These are phyloP conservation scores for Nothobranchius kuhntae DNA, from an alignment of 2,113 vertebrate species.

Conservation along the genomic window DNA sequence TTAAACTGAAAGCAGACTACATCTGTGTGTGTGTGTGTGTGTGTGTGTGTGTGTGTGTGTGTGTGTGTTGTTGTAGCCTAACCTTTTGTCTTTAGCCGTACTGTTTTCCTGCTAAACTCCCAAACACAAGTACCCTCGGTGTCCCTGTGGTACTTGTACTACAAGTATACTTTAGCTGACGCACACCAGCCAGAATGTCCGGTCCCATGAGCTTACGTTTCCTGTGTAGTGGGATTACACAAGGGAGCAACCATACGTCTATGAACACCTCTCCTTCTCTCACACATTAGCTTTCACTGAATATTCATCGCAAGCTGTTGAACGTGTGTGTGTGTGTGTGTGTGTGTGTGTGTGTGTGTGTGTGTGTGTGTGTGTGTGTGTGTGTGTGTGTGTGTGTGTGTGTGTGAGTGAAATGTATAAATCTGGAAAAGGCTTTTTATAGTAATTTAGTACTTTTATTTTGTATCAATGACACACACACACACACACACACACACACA, in stretches of 20 bases:
- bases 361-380: too few relatives aligned
- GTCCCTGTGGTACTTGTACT: slow-evolving; percentile 42
- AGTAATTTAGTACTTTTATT: too few relatives aligned
- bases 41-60: not conserved
- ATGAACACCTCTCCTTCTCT: slow-evolving; percentile 17
- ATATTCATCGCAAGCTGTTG: slow-evolving; percentile 75
- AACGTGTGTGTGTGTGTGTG: slow-evolving; percentile 25
- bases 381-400: slow-evolving; percentile 11
- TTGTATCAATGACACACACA: not conserved
- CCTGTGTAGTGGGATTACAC: slow-evolving; percentile 64
- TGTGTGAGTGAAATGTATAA: too few relatives aligned
- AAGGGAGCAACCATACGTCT: slow-evolving; percentile 33
- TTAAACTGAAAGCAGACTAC: too few relatives aligned
- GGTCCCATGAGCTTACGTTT: slow-evolving; percentile 60
- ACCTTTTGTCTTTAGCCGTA: slow-evolving; percentile 41
- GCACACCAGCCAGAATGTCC: slow-evolving; percentile 59
- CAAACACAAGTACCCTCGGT: slow-evolving; percentile 45
- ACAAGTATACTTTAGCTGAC: slow-evolving; percentile 22
- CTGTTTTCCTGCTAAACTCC: slow-evolving; percentile 36
- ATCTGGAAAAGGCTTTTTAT: too few relatives aligned
- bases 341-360: slow-evolving; percentile 28
- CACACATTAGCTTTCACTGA: slow-evolving; percentile 41
- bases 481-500: slow-evolving; percentile 3
- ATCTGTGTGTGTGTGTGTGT: too few relatives aligned
- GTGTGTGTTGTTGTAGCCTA: slow-evolving; percentile 11